phyloP scores from a whole-genome alignment of 2,888 invertebrate genomes.

The Cylindroiulus punctatus region DNA sequence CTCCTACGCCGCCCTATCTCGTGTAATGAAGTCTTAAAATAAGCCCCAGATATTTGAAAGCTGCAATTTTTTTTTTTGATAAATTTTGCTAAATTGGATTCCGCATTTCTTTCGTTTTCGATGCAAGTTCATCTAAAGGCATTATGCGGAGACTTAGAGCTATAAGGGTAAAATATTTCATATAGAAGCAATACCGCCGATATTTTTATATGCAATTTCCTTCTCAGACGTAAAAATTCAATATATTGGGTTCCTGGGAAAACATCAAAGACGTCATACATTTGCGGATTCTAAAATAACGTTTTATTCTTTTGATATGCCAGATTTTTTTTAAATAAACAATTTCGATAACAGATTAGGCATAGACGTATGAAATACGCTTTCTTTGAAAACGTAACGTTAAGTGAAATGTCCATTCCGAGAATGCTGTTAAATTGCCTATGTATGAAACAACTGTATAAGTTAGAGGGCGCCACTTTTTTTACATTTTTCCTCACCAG shows the following conservation, averaged over 20 bases:
- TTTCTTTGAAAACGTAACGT: conserved; percentile 1
- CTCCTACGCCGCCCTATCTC: neutral
- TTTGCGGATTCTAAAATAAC: neutral
- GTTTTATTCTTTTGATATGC: neutral
- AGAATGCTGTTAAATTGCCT: neutral
- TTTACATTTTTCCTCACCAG: too few relatives aligned
- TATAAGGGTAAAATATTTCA: conserved; percentile 1
- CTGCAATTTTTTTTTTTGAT: neutral
- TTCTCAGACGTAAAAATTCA: neutral
- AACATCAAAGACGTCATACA: neutral
- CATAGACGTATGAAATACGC: neutral
- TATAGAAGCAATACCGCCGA: neutral
- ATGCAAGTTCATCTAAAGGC: neutral
- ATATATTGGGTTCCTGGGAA: neutral
- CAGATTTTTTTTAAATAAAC: conserved; percentile 5
- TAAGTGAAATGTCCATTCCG: neutral
- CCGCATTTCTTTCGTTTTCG: neutral
- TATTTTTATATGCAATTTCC: conserved; percentile 28
- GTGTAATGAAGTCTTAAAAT: neutral
- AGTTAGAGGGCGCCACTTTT: too few relatives aligned
- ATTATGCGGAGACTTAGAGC: neutral
- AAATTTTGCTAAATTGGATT: conserved; percentile 23
- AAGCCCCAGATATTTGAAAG: conserved; percentile 12
- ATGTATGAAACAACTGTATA: too few relatives aligned
- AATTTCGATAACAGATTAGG: conserved; percentile 17